A percentile compares a stretch with the other conserved stretches of the same genome.
Evolutionary conservation across 1,140 invertebrate genomes (phyloP).

Genomic region (Ridgeia piscesae): DNA sequence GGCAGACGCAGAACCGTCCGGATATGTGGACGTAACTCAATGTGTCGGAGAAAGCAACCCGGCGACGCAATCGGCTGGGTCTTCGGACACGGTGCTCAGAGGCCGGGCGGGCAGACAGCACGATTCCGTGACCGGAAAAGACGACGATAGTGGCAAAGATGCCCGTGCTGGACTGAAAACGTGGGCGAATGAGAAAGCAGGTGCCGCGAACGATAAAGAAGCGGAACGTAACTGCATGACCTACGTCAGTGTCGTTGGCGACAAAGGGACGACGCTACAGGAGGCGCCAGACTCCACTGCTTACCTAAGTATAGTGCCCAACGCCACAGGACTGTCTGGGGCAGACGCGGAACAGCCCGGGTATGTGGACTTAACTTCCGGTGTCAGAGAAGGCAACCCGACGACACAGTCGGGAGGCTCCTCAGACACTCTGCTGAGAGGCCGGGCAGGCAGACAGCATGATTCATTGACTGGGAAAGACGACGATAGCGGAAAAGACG

Average conservation of each 20-base stretch:
- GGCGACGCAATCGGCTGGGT: background rate
- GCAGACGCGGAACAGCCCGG: background rate
- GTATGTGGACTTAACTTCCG: background rate
- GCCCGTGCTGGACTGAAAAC: background rate
- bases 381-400: background rate
- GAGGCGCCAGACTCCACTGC: background rate
- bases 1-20: background rate
- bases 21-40: background rate
- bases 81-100: background rate
- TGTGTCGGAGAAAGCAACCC: background rate
- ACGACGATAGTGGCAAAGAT: background rate
- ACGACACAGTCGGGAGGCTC: background rate
- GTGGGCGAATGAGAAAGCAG: background rate
- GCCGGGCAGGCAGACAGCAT: background rate
- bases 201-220: background rate
- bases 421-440: background rate
- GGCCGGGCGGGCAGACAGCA: background rate
- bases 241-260: background rate
- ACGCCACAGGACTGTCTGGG: no score
- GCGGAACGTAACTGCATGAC: background rate
- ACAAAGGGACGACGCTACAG: background rate
- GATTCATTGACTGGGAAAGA: background rate
- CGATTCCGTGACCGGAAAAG: background rate
- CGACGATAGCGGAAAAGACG: background rate
- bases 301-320: background rate